phyloP scores from a whole-genome alignment of 2,888 invertebrate species.

The Elegia similella region DNA sequence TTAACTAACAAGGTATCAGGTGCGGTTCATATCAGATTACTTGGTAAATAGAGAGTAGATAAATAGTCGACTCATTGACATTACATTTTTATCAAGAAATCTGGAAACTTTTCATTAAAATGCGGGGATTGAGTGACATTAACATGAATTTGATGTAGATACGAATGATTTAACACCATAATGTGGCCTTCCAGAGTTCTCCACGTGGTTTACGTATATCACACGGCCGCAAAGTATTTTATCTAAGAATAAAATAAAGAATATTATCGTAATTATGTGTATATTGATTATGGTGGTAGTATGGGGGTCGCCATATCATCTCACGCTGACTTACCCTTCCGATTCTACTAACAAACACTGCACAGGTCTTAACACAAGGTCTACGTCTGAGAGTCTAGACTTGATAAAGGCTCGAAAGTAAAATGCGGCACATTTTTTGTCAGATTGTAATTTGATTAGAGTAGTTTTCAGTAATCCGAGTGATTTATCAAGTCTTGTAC shows the following conservation, averaged over 20 bases:
- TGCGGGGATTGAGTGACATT: slow-evolving; percentile 46
- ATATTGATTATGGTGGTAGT: slow-evolving; percentile 73
- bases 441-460: not conserved
- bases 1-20: slow-evolving; percentile 63
- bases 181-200: slow-evolving; percentile 82
- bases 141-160: slow-evolving; percentile 41
- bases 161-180: slow-evolving; percentile 39
- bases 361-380: slow-evolving; percentile 71
- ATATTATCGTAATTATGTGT: slow-evolving; percentile 58
- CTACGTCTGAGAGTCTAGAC: slow-evolving; percentile 46
- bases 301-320: slow-evolving; percentile 74
- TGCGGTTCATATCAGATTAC: slow-evolving; percentile 59
- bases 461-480: not conserved
- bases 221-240: slow-evolving; percentile 56
- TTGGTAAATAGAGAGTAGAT: slow-evolving; percentile 49
- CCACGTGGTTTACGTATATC: slow-evolving; percentile 58
- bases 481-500: slow-evolving; percentile 43
- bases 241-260: slow-evolving; percentile 39
- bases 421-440: not conserved
- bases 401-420: slow-evolving; percentile 20
- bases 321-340: slow-evolving; percentile 75
- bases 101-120: slow-evolving; percentile 42
- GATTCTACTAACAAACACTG: slow-evolving; percentile 75
- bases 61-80: slow-evolving; percentile 28
- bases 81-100: slow-evolving; percentile 65